Conservation (phyloP, 2,888 invertebrate genomes). For the Ommatoiulus sabulosus region DNA sequence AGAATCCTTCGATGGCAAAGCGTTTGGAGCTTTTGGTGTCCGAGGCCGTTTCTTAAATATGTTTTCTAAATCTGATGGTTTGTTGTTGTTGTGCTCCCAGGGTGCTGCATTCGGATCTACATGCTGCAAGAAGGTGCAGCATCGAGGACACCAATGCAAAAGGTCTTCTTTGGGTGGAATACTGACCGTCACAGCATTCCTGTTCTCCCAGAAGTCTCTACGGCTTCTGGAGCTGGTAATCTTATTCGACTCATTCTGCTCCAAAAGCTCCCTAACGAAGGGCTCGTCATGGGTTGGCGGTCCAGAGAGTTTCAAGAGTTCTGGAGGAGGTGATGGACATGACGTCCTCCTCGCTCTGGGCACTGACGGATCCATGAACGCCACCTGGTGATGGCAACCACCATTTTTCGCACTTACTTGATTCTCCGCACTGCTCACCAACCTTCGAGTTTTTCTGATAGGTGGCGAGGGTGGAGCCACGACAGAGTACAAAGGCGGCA, state of each 20-base stretch:
- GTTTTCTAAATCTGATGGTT: not conserved
- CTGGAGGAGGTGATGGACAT: not conserved
- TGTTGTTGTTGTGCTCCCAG: not conserved
- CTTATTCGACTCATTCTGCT: too few species aligned
- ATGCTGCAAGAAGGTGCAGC: not conserved
- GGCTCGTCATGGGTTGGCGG: not conserved
- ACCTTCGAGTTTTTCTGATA: not conserved
- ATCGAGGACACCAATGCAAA: not conserved
- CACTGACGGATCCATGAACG: not conserved
- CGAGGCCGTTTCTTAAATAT: not conserved
- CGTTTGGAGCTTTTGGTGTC: not conserved
- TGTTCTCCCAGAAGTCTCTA: constrained; percentile 14
- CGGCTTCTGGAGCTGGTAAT: not conserved
- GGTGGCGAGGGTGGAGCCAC: not conserved
- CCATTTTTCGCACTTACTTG: not conserved
- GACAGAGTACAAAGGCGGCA: not conserved
- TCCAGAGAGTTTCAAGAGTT: not conserved
- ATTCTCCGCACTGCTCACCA: not conserved
- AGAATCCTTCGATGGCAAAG: not conserved
- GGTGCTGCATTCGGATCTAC: not conserved
- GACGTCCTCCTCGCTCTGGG: not conserved
- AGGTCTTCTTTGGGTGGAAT: not conserved
- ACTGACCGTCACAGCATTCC: not conserved
- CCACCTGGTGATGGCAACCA: not conserved
- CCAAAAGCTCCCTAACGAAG: not conserved